Base-by-base conservation (phyloP, 1,140 invertebrate genomes). In the Ladona fulva region DNA sequence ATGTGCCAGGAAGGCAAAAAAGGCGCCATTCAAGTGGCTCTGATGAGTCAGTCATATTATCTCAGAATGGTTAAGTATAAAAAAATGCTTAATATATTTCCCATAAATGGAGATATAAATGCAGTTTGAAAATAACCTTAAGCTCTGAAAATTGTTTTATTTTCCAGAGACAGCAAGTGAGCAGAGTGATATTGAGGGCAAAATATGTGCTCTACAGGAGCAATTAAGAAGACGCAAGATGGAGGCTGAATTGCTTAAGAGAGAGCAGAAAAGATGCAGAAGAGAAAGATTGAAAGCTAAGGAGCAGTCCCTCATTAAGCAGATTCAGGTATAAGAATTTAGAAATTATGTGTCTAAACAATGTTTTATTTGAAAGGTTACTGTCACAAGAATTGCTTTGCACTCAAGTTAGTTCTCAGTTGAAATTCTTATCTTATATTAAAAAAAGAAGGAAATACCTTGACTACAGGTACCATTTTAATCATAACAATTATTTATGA, bases 41-140 rank as follows among this genome's bases (percentile, higher is more conserved):
- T 37, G 88, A 89, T 80, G 88, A 88, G 78, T 89, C 88, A 0
- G 83, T 88, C 74, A 86, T 86, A 6, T 83, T 87, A 66, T 87
- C 87, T 77, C 85, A 86, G 79, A 83, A 81, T 80, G 83, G 82
- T 83, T 77, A 37, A 37, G 29, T 37, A 37, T 37, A 37, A n/a
- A n/a, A n/a, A n/a, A n/a, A n/a, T n/a, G n/a, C 29, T 37, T 37
- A n/a, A n/a, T n/a, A n/a, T n/a, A 37, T 37, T 37, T 37, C 8
- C n/a, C n/a, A n/a, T 37, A 37, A 37, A 5, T 37, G 29, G 8
- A 8, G 8, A 37, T 1, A 37, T 37, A 8, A 37, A 8, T 37
- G 3, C 29, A 8, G 29, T 37, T 37, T 37, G 29, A 37, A 37
- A 37, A 37, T 37, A 1, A 37, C 8, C 29, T 37, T 37, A 37